These are phyloP conservation scores for Aleiodes leptofemur DNA, from an alignment of 2,888 invertebrate species.

Conservation along the genomic window DNA sequence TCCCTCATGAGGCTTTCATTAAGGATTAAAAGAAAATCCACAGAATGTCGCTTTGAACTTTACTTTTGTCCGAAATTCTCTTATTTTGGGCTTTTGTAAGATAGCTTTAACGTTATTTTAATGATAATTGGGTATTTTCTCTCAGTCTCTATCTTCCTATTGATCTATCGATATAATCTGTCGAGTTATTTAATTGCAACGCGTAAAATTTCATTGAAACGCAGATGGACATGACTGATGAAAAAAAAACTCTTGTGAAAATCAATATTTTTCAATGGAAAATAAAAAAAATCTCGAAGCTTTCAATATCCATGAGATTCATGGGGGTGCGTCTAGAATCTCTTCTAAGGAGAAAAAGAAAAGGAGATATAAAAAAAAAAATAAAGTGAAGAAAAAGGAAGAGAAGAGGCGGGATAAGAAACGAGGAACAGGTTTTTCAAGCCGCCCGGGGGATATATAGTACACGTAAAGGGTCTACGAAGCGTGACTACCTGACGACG, in stretches of 20 bases:
- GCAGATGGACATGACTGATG: too few species aligned
- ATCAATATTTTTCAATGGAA: neutral
- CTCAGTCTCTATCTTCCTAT: too few species aligned
- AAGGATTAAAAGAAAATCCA: neutral
- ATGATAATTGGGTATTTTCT: too few species aligned
- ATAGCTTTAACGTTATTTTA: too few species aligned
- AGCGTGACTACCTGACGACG: slow-evolving; percentile 70
- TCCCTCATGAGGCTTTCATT: slow-evolving; percentile 6
- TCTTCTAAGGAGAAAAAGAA: slow-evolving; percentile 21
- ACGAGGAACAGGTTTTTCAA: slow-evolving; percentile 69
- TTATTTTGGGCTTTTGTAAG: too few species aligned
- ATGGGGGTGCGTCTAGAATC: slow-evolving; percentile 29
- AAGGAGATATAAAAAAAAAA: slow-evolving; percentile 11
- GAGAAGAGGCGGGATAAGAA: slow-evolving; percentile 37
- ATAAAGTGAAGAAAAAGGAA: neutral
- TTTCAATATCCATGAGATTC: neutral
- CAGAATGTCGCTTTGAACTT: too few species aligned
- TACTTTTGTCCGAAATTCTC: too few species aligned
- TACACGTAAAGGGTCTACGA: slow-evolving; percentile 61
- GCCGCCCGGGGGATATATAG: slow-evolving; percentile 57
- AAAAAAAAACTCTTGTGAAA: too few species aligned
- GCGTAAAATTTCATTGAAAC: too few species aligned
- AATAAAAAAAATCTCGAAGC: neutral
- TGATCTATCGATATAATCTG: too few species aligned
- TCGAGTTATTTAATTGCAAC: too few species aligned